Evolutionary conservation across 1,140 invertebrate species (phyloP).

Genomic region (Teleopsis dalmanni): DNA sequence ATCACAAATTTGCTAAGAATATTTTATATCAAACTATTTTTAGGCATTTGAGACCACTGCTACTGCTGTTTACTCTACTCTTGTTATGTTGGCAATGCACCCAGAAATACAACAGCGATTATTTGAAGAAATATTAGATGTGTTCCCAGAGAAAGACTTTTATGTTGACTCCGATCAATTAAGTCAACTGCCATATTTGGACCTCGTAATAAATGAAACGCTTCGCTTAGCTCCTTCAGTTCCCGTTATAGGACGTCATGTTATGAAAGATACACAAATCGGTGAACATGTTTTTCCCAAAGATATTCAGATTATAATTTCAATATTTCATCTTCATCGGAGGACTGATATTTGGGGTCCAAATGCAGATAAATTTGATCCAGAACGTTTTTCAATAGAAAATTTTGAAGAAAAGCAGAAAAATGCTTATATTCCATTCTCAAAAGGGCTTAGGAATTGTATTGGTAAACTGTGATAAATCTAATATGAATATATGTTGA

Average conservation of each 20-base stretch:
- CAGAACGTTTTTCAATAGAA: slow-evolving; percentile 50
- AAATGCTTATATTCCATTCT: slow-evolving; percentile 51
- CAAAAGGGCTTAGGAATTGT: slow-evolving; percentile 51
- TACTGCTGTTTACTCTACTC: background rate
- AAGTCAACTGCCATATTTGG: slow-evolving; percentile 5
- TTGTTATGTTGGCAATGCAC: slow-evolving; percentile 18
- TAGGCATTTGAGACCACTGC: slow-evolving; percentile 14
- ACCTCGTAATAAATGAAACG: slow-evolving; percentile 19
- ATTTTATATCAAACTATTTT: background rate
- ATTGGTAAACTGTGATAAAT: slow-evolving; percentile 47
- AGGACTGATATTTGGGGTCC: slow-evolving; percentile 30
- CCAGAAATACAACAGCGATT: slow-evolving; percentile 13
- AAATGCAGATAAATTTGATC: slow-evolving; percentile 53
- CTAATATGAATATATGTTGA: no score
- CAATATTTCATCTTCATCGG: slow-evolving; percentile 28
- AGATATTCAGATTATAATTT: slow-evolving; percentile 10
- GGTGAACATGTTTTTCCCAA: slow-evolving; percentile 9
- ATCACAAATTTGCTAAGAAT: background rate
- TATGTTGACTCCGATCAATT: slow-evolving; percentile 6
- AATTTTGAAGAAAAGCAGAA: slow-evolving; percentile 36
- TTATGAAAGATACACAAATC: background rate
- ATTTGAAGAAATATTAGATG: slow-evolving; percentile 12
- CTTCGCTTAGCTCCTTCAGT: slow-evolving; percentile 16
- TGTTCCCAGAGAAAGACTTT: slow-evolving; percentile 8
- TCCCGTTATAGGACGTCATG: slow-evolving; percentile 12